Base-by-base conservation (phyloP, 2,113 vertebrate species). In the Beaufortia kweichowensis region DNA sequence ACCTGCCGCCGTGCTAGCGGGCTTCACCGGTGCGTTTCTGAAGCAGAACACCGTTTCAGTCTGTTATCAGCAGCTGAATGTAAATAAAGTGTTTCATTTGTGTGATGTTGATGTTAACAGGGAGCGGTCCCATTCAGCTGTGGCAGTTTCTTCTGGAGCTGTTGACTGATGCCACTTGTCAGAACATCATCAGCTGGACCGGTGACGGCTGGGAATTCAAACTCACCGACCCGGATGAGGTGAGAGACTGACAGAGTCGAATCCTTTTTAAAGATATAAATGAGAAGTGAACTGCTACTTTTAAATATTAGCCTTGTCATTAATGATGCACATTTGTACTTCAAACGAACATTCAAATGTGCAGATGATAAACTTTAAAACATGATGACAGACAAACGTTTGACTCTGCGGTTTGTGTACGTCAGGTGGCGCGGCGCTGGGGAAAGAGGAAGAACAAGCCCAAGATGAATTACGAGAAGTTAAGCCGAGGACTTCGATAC, bases 401-500 rank as follows among this genome's bases (percentile, higher is more conserved):
- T n/a, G n/a, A n/a, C n/a, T n/a, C n/a, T n/a, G n/a, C n/a, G n/a
- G n/a, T n/a, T n/a, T n/a, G 35, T 65, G 63, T 64, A 10, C 8
- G 4, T 43, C 79, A 94, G 93, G 95, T 96, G 84, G 95, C 95
- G 0, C 91, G 93, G 12, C 89, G 95, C 5, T 96, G 95, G 95
- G 95, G 95, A 0, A 91, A 92, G 65, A 89, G 95, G 79, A 96
- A 96, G 81, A 96, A 96, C 78, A 96, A 96, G 77, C 94, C 95
- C 64, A 96, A 96, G 89, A 96, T 96, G 95, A 96, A 96, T 90
- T 96, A 96, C 1, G 95, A 96, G 87, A 96, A 96, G 86, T 88
- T 96, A 61, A 96, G 95, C 84, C 90, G 95, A 0, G 95, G 94
- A 0, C 70, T 96, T 9, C 93, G 95, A 79, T 96, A 96, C 53